Evolutionary conservation across 23 tunicate species (phyloP).

Genomic region (Clavelina lepadiformis): DNA sequence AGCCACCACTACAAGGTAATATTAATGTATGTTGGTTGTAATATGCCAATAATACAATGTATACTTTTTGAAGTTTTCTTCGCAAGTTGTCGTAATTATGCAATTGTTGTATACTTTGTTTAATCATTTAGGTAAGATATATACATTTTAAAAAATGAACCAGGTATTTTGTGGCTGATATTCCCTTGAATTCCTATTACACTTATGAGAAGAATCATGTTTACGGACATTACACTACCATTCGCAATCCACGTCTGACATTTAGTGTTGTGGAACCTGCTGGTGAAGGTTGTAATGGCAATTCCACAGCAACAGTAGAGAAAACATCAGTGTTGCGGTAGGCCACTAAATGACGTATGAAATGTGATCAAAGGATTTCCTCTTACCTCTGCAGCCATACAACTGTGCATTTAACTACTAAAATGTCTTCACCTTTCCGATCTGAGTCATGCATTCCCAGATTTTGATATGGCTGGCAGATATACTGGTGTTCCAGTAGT

Average conservation of each 20-base stretch:
- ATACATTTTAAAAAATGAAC: neutral
- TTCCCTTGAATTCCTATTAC: conserved; percentile 2
- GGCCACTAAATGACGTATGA: too few species aligned
- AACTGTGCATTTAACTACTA: too few species aligned
- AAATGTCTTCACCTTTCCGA: too few species aligned
- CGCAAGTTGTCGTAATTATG: too few species aligned
- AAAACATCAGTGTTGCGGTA: conserved; percentile 11
- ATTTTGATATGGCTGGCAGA: too few species aligned
- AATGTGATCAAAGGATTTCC: too few species aligned
- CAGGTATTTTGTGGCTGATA: conserved; percentile 77
- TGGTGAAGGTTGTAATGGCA: conserved; percentile 29
- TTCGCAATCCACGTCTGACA: conserved; percentile 43
- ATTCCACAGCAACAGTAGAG: conserved; percentile 40
- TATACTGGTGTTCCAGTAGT: too few species aligned
- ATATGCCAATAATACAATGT: neutral
- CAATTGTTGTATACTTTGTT: too few species aligned
- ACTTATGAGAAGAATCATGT: conserved; percentile 26
- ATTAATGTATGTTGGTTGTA: neutral
- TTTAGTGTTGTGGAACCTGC: conserved; percentile 63
- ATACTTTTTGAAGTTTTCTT: neutral
- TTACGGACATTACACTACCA: conserved; percentile 62
- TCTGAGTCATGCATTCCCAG: too few species aligned
- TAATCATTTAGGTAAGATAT: too few species aligned
- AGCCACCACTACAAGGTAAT: conserved; percentile 22
- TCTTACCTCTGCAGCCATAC: too few species aligned